Evolutionary conservation across 2,888 invertebrate species (phyloP).

Genomic region (Acrobasis consociella): DNA sequence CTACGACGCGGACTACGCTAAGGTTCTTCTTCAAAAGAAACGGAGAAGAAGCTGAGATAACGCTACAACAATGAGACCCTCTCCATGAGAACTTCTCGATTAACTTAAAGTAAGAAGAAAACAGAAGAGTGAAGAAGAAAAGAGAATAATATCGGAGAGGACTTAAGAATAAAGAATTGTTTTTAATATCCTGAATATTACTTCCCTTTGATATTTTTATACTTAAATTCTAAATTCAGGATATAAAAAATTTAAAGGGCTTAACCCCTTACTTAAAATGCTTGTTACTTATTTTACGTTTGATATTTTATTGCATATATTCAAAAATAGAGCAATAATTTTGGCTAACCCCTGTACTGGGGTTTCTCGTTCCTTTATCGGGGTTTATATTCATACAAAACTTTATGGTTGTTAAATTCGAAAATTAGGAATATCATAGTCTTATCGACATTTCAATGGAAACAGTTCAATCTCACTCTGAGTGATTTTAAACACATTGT

Average conservation of each 20-base stretch:
- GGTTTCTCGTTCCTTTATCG: background rate
- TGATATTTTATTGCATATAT: background rate
- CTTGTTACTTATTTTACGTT: background rate
- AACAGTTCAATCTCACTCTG: background rate
- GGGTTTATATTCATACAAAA: background rate
- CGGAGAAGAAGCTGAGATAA: constrained; percentile 6
- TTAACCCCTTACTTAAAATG: background rate
- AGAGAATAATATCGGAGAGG: background rate
- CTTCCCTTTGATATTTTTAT: background rate
- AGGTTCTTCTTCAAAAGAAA: constrained; percentile 28
- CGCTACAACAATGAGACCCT: constrained; percentile 12
- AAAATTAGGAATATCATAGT: background rate
- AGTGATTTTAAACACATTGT: background rate
- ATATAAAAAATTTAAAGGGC: background rate
- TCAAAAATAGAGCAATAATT: background rate
- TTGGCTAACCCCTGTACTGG: background rate
- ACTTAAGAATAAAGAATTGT: background rate
- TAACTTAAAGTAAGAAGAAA: background rate
- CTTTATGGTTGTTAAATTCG: too few relatives aligned
- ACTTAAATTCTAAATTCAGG: background rate
- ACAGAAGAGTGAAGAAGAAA: background rate
- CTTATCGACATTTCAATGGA: background rate
- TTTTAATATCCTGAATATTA: background rate
- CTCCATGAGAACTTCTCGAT: background rate
- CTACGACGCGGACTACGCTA: constrained; percentile 49